Conservation (phyloP, 2,797 vertebrate species). For the Parauchenoglanis ngamensis region DNA sequence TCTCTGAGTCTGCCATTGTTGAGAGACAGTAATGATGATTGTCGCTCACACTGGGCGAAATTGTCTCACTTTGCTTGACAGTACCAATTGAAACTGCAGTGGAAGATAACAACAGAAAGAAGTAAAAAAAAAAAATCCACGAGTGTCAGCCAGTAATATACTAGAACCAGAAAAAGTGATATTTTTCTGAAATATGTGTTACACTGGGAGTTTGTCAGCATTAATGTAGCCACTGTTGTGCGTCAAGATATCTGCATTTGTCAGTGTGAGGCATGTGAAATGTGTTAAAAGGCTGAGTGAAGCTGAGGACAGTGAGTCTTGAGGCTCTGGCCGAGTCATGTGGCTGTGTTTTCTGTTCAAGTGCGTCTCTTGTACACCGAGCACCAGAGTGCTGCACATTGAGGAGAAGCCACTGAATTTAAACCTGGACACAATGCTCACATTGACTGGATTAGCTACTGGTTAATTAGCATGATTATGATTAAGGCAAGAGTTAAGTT, state of each 20-base stretch:
- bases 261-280: neutral
- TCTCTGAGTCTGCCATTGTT: slow-evolving; percentile 7
- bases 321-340: slow-evolving; percentile 28
- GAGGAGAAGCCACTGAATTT: neutral
- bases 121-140: neutral
- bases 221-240: slow-evolving; percentile 14
- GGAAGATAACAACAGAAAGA: neutral
- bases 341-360: slow-evolving; percentile 9
- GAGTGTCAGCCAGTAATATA: neutral
- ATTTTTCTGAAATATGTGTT: neutral
- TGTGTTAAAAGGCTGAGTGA: slow-evolving; percentile 14
- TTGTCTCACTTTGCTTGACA: slow-evolving; percentile 13
- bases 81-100: neutral
- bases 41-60: slow-evolving; percentile 2
- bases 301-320: slow-evolving; percentile 26
- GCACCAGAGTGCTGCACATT: neutral
- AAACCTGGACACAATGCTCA: slow-evolving; percentile 2
- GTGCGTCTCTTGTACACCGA: slow-evolving; percentile 4
- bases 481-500: neutral
- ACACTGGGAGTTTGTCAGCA: neutral
- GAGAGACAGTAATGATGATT: slow-evolving; percentile 37
- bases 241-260: neutral
- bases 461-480: slow-evolving; percentile 1
- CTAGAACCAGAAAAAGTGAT: neutral
- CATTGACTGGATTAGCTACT: neutral